Base-by-base conservation (phyloP, 1,140 invertebrate genomes). In the Phymastichus coffea region DNA sequence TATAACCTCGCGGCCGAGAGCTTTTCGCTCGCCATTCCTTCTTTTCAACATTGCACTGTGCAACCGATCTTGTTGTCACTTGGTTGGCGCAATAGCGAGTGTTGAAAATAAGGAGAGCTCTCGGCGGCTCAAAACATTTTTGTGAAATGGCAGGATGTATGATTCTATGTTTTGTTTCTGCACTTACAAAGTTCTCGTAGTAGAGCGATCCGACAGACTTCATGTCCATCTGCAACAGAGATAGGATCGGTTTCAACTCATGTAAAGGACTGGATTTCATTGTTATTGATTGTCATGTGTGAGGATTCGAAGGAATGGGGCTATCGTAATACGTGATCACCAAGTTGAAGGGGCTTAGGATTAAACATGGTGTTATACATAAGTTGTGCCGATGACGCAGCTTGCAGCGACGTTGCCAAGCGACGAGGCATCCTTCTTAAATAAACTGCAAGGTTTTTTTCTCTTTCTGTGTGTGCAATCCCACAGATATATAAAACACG, bases 181-280 rank as follows among this genome's bases (percentile, higher is more conserved):
- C 86, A 92, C 90, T 92, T 90, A 93, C 90, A 86, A 92, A 92
- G 83, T 91, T 93, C 83, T 93, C 90, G 85, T 93, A 93, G 87
- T 93, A 92, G 88, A 92, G 91, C 79, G 89, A 91, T 83, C 90
- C 90, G 85, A 92, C 89, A 84, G 88, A 90, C 87, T 92, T 93
- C 88, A 92, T 90, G 85, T 93, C 90, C 90, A 92, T 92, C 90
- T 92, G 87, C 78, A 82, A 80, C 77, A 82, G 77, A 81, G 73
- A 82, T 70, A 80, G 73, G 77, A 75, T 75, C 63, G 74, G 71
- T 78, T 79, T 80, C 76, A 79, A 80, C 74, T 78, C 69, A 62
- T 76, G 75, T 76, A 70, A 65, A 78, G 74, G 70, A 71, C 40
- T 52, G 69, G 71, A 67, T 56, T 65, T 67, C 46, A 55, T 57